Evolutionary conservation across 2,113 vertebrate genomes (phyloP), one percentile per base, ranked within the genome.

Genomic region (Todiramphus saurophagus): DNA sequence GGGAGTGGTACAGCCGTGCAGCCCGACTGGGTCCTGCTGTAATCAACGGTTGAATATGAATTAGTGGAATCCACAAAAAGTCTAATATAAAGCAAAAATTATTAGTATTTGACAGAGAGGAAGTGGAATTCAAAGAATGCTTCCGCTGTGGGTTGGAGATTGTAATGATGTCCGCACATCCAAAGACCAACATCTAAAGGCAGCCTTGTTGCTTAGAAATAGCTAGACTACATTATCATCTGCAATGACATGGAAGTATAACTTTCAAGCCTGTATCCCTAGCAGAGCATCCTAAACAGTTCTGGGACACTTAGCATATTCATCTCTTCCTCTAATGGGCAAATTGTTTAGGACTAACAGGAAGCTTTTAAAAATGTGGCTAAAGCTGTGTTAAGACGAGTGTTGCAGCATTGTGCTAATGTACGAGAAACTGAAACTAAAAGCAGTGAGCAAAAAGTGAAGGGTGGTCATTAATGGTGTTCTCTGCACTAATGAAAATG

Each of bases 1-100:
- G 0, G 1, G 33, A 43, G 53, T 0, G 1, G 31, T 68, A 48
- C 10, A 63, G 60, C 17, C 5, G 0, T 20, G 35, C 46, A 84
- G 67, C 18, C 23, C 43, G 25, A 2, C 16, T 9, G 21, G 15
- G 21, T 39, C 33, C 51, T 53, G 24, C 33, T 59, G 66, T 51
- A 28, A 63, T 66, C 56, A 69, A 6, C 19, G 8, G 31, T 68
- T 79, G 50, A 48, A 53, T 43, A 16, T 18, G 48, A 77, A 53
- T 73, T 64, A 58, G 59, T 51, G n/a, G 25, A 31, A 48, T 30
- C 27, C 30, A 80, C 37, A 53, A 14, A 59, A 68, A 62, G 25
- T 37, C n/a, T 33, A 53, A 46, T 53, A 53, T 28, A 68, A 53
- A 66, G 67, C 43, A 78, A 86, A 86, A 87, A 63, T 9, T 1